A percentile compares a stretch with the other conserved stretches of the same genome.
These are phyloP conservation scores for Ascaphus truei DNA, from an alignment of 2,113 vertebrate genomes.

Conservation along the genomic window DNA sequence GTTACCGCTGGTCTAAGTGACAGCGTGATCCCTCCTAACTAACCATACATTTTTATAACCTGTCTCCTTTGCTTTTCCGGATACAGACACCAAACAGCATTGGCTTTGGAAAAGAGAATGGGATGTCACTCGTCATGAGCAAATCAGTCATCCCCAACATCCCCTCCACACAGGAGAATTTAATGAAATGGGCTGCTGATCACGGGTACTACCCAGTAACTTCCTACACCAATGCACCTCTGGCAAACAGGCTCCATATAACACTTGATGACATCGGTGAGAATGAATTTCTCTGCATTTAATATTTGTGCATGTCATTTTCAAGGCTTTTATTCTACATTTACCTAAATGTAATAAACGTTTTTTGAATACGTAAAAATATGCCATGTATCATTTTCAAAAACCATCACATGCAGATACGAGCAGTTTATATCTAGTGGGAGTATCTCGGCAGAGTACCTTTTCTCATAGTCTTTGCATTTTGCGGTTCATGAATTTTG, in stretches of 20 bases:
- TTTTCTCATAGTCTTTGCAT: no score
- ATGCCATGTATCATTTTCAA: no score
- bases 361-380: no score
- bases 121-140: slow-evolving; percentile 63
- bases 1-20: no score
- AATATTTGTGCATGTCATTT: slow-evolving; percentile 25
- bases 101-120: slow-evolving; percentile 69
- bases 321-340: not conserved
- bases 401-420: no score
- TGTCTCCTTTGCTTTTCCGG: slow-evolving; percentile 27
- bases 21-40: no score
- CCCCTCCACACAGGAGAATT: slow-evolving; percentile 71
- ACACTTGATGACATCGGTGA: slow-evolving; percentile 72
- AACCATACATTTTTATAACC: no score
- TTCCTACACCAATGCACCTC: slow-evolving; percentile 81
- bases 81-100: slow-evolving; percentile 82
- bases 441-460: no score
- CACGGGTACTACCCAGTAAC: slow-evolving; percentile 71
- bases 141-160: slow-evolving; percentile 62
- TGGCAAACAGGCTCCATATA: slow-evolving; percentile 86
- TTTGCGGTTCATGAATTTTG: no score
- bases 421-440: no score
- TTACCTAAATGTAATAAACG: no score
- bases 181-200: slow-evolving; percentile 83
- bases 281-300: no score